Conservation (phyloP, 2,113 vertebrate genomes). For the Peromyscus leucopus region DNA sequence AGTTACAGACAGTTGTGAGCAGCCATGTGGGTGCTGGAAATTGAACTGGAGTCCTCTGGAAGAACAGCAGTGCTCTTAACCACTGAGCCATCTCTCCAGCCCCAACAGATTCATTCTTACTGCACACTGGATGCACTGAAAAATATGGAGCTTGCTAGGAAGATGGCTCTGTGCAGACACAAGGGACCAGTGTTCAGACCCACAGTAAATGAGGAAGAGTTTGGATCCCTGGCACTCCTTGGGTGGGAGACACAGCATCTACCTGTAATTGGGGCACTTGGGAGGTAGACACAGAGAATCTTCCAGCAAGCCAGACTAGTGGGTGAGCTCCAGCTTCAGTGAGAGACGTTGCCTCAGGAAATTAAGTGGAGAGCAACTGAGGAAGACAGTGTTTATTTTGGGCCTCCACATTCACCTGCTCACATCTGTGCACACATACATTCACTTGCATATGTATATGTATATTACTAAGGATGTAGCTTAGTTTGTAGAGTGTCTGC, state of each 20-base stretch:
- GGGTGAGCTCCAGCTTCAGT: not conserved
- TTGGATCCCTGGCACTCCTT: not conserved
- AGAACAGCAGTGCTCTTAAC: not conserved
- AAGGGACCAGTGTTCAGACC: not conserved
- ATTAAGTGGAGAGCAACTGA: not conserved
- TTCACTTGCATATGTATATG: not conserved
- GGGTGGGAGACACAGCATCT: not conserved
- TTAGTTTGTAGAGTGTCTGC: not conserved
- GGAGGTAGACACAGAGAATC: not conserved
- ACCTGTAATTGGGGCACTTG: not conserved
- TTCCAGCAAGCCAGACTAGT: not conserved
- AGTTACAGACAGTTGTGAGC: not conserved
- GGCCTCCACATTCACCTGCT: not conserved
- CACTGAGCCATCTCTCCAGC: accelerated
- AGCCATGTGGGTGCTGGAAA: not conserved
- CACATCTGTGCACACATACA: not conserved
- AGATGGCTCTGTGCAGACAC: not conserved
- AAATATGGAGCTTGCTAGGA: not conserved
- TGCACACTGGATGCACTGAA: not conserved
- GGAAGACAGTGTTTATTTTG: not conserved
- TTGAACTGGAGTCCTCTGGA: not conserved
- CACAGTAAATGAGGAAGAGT: not conserved
- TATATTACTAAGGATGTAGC: not conserved
- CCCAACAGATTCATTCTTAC: not conserved
- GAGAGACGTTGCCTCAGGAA: not conserved